Evolutionary conservation across 2,888 invertebrate species (phyloP).

Genomic region (Synanthedon tipuliformis): DNA sequence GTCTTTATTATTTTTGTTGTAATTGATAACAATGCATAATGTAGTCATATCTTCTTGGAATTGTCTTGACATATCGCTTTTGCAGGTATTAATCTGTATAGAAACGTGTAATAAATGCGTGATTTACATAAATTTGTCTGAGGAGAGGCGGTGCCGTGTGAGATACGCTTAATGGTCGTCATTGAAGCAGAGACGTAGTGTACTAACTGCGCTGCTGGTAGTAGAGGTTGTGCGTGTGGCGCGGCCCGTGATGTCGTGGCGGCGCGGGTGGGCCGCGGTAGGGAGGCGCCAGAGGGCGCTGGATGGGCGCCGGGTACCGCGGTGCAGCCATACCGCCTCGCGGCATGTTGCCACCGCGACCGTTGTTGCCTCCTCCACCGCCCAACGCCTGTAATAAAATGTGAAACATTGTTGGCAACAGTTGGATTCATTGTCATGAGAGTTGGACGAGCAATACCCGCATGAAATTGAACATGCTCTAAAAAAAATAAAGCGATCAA

Average conservation of each 20-base stretch:
- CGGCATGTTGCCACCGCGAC: slow-evolving; percentile 20
- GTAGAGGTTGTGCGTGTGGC: slow-evolving; percentile 42
- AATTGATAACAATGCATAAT: no score
- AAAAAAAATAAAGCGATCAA: no score
- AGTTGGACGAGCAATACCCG: no score
- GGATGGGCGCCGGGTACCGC: slow-evolving; percentile 69
- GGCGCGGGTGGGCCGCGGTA: slow-evolving; percentile 42
- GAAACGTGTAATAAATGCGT: not conserved
- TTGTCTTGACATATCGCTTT: no score
- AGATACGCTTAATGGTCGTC: not conserved
- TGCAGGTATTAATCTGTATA: not conserved
- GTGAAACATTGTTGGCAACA: not conserved
- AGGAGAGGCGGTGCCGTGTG: no score
- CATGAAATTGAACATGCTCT: no score
- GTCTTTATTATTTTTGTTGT: no score
- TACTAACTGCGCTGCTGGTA: slow-evolving; percentile 63
- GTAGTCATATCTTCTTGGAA: no score
- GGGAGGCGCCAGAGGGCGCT: slow-evolving; percentile 61
- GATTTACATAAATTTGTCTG: not conserved
- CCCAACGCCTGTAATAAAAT: slow-evolving; percentile 29
- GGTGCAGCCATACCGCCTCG: slow-evolving; percentile 45
- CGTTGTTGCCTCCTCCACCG: slow-evolving; percentile 37
- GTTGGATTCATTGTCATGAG: no score
- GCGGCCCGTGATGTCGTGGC: slow-evolving; percentile 15
- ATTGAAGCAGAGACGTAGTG: slow-evolving; percentile 6